Evolutionary conservation across 2,797 vertebrate species (phyloP), one percentile per base, ranked within the genome.

Genomic region (Acanthornis magna): DNA sequence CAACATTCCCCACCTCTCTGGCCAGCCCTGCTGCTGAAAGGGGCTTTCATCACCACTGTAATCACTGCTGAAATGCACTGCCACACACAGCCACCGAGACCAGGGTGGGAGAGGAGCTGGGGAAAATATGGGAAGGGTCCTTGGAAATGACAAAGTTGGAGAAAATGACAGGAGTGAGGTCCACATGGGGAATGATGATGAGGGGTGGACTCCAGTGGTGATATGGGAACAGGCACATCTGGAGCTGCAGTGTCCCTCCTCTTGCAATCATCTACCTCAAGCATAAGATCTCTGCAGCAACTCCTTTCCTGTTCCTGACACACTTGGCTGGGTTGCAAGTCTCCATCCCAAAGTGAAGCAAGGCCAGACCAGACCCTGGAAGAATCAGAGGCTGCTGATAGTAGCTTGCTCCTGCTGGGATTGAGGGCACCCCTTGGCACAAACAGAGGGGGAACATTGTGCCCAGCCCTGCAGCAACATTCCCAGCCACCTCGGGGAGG

Each of bases 1-100:
- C 54, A 83, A 62, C 21, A 54, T 34, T 72, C 9, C 34, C 18
- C 54, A 61, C 30, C 38, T 77, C 0, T 0, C 23, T 0, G 1
- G 78, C 21, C 76, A 85, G 61, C 36, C 25, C 27, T 0, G 1
- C 23, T 2, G 17, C 36, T 4, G 0, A 78, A 54, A 94, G 65
- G 38, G n/a, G 21, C 50, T 91, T 89, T 91, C 45, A 43, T 30
- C 5, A 1, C 27, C 25, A 5, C 27, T 51, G 54, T 18, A 57
- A 36, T 62, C 48, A 15, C 36, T 16, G 13, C 74, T 42, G 78
- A 87, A 94, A 68, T 25, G 40, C 51, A 5, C 54, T 53, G 57
- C n/a, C 62, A 18, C 63, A 43, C 51, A 26, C 22, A 70, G n/a
- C 43, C 66, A 21, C 29, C 2, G 22, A 40, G 40, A 73, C 0